Conservation (phyloP, 2,888 invertebrate genomes). For the Eretmocerus hayati region DNA sequence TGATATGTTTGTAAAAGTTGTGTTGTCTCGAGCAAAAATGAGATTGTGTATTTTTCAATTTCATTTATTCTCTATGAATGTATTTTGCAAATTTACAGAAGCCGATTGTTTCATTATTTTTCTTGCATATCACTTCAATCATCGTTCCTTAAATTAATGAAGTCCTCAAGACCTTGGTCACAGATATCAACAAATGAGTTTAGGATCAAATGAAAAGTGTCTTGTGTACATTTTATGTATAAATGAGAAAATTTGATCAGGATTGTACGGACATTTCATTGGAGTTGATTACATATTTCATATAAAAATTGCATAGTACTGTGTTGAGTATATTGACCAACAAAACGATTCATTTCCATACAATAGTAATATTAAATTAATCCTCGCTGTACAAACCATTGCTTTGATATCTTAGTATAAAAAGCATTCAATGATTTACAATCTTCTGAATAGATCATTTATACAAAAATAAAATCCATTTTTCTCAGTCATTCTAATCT, state of each 20-base stretch:
- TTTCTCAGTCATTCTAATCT: not conserved
- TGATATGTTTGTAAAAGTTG: too few relatives aligned
- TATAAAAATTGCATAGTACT: too few relatives aligned
- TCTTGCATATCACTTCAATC: not conserved
- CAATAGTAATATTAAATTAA: conserved; percentile 9
- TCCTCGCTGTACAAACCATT: conserved; percentile 18
- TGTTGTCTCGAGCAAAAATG: not conserved
- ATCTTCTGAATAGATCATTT: conserved; percentile 14
- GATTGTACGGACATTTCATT: too few relatives aligned
- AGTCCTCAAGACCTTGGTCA: too few relatives aligned
- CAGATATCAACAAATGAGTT: too few relatives aligned
- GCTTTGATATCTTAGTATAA: conserved; percentile 12
- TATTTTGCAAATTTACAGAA: conserved; percentile 30
- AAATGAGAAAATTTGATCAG: too few relatives aligned
- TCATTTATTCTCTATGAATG: conserved; percentile 28
- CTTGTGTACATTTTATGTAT: too few relatives aligned
- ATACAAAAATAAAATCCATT: conserved; percentile 21
- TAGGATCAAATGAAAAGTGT: too few relatives aligned
- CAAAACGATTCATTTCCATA: conserved; percentile 5
- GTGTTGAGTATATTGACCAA: too few relatives aligned
- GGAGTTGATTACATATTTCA: too few relatives aligned
- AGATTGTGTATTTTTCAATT: conserved; percentile 23
- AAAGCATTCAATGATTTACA: conserved; percentile 19
- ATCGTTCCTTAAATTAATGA: too few relatives aligned
- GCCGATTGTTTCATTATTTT: conserved; percentile 14